Base-by-base conservation (phyloP, 2,113 vertebrate genomes). In the Salvelinus fontinalis region DNA sequence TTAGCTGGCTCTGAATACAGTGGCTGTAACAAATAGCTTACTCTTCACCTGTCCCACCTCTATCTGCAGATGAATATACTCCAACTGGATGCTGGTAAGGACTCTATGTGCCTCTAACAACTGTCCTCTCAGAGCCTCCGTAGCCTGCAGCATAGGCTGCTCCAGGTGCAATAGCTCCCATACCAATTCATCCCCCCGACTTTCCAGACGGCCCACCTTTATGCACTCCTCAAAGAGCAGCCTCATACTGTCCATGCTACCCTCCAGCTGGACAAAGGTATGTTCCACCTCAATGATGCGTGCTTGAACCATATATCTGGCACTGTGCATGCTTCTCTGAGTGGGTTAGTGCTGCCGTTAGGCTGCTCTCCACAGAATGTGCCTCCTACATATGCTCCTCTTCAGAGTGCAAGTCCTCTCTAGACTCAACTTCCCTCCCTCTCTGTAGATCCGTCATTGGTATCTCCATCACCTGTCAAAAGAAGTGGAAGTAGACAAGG, bases 1-100 rank as follows among this genome's bases (percentile, higher is more conserved):
- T 93, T 85, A 96, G 95, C 84, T 97, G 95, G 84, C 90, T 96
- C 39, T 95, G 93, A 86, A 98, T 95, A 5, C 94, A 95, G 24
- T 95, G 1, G 94, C 94, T 54, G 94, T 91, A 76, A 81, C 83
- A 79, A 98, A 97, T 1, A 97, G 89, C 59, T 93, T 95, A 90
- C 92, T 93, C 85, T 95, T 97, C 84, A 95, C 93, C 83, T 91
- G 91, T 1, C 90, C 82, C 80, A 94, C 92, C 71, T 98, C 95
- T 7, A 96, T 94, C 68, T 85, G 81, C 67, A 97, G 87, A 31
- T 90, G 83, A 1, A 92, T 86, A 59, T 93, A 91, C 84, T 95
- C 95, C 74, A 96, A 89, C 86, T 96, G 94, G 57, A 90, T 91
- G 66, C 92, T 91, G 20, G 94, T 90, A 0, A 96, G 94, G 73